Percentiles rank a stretch among this genome's conserved stretches.
phyloP scores from a whole-genome alignment of 2,797 vertebrate genomes.

The Lacerta viridis region DNA sequence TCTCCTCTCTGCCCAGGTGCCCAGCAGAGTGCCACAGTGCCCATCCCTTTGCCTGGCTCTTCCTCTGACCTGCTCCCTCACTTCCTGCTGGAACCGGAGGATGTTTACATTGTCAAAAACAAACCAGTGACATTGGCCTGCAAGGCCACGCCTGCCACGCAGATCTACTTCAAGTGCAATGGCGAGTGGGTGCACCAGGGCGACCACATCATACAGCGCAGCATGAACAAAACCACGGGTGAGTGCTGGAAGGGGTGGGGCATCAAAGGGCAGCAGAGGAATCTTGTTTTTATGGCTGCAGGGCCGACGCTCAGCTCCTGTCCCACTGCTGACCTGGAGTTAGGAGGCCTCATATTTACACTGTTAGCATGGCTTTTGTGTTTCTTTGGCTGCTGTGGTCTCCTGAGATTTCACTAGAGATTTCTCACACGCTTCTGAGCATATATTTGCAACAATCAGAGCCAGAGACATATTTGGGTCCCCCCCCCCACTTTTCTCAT shows the following conservation, averaged over 20 bases:
- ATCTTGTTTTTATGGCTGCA: neutral
- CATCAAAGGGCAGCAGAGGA: neutral
- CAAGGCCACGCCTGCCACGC: slow-evolving; percentile 94
- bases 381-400: neutral
- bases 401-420: neutral
- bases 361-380: neutral
- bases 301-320: neutral
- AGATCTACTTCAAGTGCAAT: slow-evolving; percentile 99
- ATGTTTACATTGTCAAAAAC: slow-evolving; percentile 98
- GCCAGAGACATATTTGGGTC: neutral
- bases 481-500: neutral
- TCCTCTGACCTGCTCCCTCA: slow-evolving; percentile 93
- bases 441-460: neutral
- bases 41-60: slow-evolving; percentile 86
- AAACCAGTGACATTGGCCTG: slow-evolving; percentile 95
- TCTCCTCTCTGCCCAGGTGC: slow-evolving; percentile 81
- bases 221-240: slow-evolving; percentile 91
- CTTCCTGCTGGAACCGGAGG: slow-evolving; percentile 95
- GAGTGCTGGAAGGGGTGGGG: slow-evolving; percentile 49
- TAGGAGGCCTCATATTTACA: neutral
- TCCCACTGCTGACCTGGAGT: neutral
- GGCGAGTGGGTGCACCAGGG: slow-evolving; percentile 98
- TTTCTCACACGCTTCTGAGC: neutral
- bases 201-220: slow-evolving; percentile 92
- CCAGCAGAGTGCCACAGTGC: slow-evolving; percentile 90